These are phyloP conservation scores for Hyposoter didymator DNA, from an alignment of 2,888 invertebrate species.

Conservation along the genomic window DNA sequence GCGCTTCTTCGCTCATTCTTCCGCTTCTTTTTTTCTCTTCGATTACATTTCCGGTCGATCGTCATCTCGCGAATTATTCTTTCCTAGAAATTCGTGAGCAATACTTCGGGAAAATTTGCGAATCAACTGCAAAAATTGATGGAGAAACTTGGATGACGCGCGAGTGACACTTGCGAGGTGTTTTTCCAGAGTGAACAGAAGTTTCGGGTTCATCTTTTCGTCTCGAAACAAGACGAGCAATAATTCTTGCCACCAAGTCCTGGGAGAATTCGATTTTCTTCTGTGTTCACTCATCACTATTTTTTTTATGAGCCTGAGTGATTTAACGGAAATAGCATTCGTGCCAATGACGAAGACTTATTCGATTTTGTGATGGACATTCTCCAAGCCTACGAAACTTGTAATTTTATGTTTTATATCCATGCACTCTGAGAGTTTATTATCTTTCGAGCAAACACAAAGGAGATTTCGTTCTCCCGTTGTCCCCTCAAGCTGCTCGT, in stretches of 20 bases:
- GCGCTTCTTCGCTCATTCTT: constrained; percentile 33
- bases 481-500: neutral
- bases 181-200: neutral
- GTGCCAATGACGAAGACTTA: neutral
- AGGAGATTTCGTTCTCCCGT: constrained; percentile 12
- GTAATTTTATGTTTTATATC: constrained; percentile 33
- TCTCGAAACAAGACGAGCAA: neutral
- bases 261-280: neutral
- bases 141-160: neutral
- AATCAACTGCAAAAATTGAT: neutral
- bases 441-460: constrained; percentile 27
- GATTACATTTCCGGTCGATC: constrained; percentile 41
- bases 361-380: constrained; percentile 17
- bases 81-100: constrained; percentile 8
- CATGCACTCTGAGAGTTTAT: constrained; percentile 17
- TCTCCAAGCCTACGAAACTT: neutral
- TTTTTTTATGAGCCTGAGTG: neutral
- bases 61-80: constrained; percentile 40
- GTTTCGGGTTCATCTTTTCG: neutral
- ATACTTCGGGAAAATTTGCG: neutral
- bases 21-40: constrained; percentile 8
- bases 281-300: neutral
- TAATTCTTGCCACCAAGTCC: neutral
- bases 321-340: neutral
- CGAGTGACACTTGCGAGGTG: neutral